Percentiles rank a stretch among this genome's conserved stretches.
Conservation (phyloP, 2,888 invertebrate species). For the Watsonalla binaria region DNA sequence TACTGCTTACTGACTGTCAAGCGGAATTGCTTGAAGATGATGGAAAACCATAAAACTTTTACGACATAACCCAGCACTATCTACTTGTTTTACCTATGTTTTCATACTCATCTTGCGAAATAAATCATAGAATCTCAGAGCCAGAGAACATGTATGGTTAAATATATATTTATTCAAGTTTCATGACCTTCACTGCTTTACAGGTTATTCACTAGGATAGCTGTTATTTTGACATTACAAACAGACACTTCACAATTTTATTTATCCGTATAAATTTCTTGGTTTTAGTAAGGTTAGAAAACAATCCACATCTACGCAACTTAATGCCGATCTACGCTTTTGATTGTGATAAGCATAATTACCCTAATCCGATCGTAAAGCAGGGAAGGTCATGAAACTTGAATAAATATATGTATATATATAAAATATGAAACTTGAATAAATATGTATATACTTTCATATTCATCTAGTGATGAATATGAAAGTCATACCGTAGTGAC, state of each 20-base stretch:
- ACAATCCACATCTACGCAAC: background rate
- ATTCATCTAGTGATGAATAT: too few relatives aligned
- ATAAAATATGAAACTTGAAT: too few relatives aligned
- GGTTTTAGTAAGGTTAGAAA: slow-evolving; percentile 4
- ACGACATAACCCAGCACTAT: background rate
- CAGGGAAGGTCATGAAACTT: background rate
- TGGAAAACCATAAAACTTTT: background rate
- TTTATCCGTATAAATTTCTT: too few relatives aligned
- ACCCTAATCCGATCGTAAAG: background rate
- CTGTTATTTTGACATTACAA: too few relatives aligned
- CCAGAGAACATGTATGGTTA: background rate
- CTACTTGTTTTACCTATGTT: background rate
- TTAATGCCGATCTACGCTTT: too few relatives aligned
- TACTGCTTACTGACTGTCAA: background rate
- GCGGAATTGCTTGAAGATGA: background rate
- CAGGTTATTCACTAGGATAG: too few relatives aligned
- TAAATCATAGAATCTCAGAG: too few relatives aligned
- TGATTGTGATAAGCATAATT: too few relatives aligned
- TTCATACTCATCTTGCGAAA: too few relatives aligned
- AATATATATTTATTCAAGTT: background rate
- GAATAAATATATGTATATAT: background rate
- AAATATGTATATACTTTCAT: too few relatives aligned
- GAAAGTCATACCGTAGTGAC: too few relatives aligned
- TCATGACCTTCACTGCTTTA: background rate
- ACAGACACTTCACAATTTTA: too few relatives aligned